Base-by-base conservation (phyloP, 1,140 invertebrate species). In the Hestina assimilis region DNA sequence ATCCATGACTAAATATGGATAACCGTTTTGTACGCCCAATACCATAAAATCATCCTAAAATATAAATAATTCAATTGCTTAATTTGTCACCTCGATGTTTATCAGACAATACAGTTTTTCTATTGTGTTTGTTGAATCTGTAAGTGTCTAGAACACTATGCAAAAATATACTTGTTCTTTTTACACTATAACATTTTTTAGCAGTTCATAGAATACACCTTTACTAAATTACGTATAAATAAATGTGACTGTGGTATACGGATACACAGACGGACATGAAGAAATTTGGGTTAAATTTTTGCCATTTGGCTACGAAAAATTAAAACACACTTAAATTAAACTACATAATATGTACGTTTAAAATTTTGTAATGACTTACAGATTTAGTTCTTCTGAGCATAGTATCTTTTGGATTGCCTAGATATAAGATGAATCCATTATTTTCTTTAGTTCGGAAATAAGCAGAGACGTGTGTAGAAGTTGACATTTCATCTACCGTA, bases 41-140 rank as follows among this genome's bases (percentile, higher is more conserved):
- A 96, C 95, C 91, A 99, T 94, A 78, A 96, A 99, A 75, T 99
- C 98, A 63, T 96, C 94, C 92, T 95, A 75, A 23, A 56, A 45
- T 4, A n/a, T 20, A 60, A 41, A 45, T 17, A 9, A 46, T 46
- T 15, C 20, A 1, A 26, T 24, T 24, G 11, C 26, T 17, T 24
- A 11, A 4, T 4, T 29, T 29, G 11, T 7, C 28, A 9, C 11
- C 28, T 9, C 28, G 28, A 2, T 29, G 5, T 38, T 2, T 38
- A 1, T 6, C 15, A 14, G 5, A 38, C 5, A 38, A 4, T 12
- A 14, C 33, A 29, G 28, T n/a, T n/a, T n/a, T n/a, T n/a, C n/a
- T n/a, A n/a, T n/a, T n/a, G n/a, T n/a, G n/a, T n/a, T n/a, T n/a
- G n/a, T n/a, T n/a, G n/a, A n/a, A n/a, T n/a, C n/a, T n/a, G n/a